Evolutionary conservation across 2,113 vertebrate species (phyloP).

Genomic region (human): DNA sequence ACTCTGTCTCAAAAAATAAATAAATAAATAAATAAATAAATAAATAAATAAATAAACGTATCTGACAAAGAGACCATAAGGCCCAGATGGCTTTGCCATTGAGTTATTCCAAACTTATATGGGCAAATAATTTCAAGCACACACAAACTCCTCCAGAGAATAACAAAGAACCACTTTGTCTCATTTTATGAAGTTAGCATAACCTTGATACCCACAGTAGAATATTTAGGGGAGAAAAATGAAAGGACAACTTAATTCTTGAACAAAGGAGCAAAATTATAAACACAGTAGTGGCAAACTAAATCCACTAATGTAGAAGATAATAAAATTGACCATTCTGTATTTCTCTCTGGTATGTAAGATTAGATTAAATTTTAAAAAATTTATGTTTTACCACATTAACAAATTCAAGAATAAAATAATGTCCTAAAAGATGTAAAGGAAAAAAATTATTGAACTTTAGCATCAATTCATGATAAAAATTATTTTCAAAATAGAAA

Average conservation of each 20-base stretch:
- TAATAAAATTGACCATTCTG: background rate
- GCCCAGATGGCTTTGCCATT: background rate
- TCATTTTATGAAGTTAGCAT: background rate
- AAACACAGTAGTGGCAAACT: background rate
- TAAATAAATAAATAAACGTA: background rate
- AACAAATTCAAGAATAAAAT: conserved; percentile 4
- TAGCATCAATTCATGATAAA: background rate
- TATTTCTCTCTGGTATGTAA: background rate
- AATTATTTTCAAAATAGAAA: background rate
- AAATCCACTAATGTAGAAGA: background rate
- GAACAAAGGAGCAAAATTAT: background rate
- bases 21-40: too few relatives aligned
- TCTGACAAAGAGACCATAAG: background rate
- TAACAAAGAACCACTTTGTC: background rate
- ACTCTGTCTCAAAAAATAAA: too few relatives aligned
- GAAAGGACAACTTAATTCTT: background rate
- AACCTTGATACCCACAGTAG: background rate
- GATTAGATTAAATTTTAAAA: background rate
- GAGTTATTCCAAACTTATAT: background rate
- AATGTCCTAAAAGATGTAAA: background rate
- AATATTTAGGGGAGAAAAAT: background rate
- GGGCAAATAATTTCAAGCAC: background rate
- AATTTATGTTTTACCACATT: background rate
- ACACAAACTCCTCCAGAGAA: background rate
- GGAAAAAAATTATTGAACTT: background rate